phyloP scores from a whole-genome alignment of 2,888 invertebrate species.

The Nomada hirtipes region DNA sequence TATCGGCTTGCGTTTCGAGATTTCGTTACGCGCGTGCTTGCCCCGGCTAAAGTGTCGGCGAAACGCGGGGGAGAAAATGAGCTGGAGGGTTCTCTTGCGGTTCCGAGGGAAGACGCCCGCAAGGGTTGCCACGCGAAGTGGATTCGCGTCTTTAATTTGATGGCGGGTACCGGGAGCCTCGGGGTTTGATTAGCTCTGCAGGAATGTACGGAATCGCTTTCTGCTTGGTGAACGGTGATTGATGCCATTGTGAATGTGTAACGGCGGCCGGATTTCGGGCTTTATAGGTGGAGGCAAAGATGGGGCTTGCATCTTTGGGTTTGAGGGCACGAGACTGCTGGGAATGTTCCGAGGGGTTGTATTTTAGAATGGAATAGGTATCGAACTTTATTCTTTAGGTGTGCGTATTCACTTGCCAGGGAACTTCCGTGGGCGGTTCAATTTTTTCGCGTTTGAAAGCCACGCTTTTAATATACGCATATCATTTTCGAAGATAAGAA shows the following conservation, averaged over 20 bases:
- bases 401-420: too few species aligned
- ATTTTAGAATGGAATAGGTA: too few species aligned
- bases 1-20: conserved; percentile 3
- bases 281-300: too few species aligned
- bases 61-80: neutral
- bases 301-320: too few species aligned
- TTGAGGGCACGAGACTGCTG: too few species aligned
- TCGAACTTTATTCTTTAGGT: too few species aligned
- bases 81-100: neutral
- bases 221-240: neutral
- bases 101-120: conserved; percentile 2
- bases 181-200: neutral
- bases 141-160: conserved; percentile 5
- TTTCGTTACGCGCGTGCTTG: neutral
- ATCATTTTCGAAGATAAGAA: too few species aligned
- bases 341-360: too few species aligned
- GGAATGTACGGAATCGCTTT: neutral
- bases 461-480: too few species aligned
- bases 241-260: neutral
- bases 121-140: conserved; percentile 1
- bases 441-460: too few species aligned
- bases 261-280: too few species aligned
- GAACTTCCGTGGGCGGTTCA: too few species aligned
- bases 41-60: neutral
- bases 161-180: neutral